Evolutionary conservation across 2,888 invertebrate genomes (phyloP), one percentile per base, ranked within the genome.

Genomic region (Cerastis rubricosa): DNA sequence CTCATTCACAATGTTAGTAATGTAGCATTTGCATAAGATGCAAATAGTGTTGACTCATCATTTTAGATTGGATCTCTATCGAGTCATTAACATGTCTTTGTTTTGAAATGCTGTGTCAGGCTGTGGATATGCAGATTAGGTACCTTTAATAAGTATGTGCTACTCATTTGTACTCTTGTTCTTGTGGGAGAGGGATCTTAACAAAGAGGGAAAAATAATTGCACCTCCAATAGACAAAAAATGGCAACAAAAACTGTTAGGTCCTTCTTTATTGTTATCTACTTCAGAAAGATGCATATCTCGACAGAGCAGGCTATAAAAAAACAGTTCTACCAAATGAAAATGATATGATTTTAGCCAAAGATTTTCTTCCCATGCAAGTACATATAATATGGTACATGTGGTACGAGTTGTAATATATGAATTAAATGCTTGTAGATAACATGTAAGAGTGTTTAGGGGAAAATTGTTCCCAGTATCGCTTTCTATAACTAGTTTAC

Each of bases 11-110:
- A 61, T 66, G 49, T 22, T 25, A 61, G 49, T 70, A 73, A 67
- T 70, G 47, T 70, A 25, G 5, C 35, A 81, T 77, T 82, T 73
- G 57, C 67, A 71, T 82, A 81, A 35, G 51, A 81, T 64, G 63
- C 43, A 59, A 82, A 82, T 81, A 29, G 6, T 61, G 59, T 63
- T 71, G 54, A 74, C 64, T 75, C 72, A 76, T 73, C 74, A 65
- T 80, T 77, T 70, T 61, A 71, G 71, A 84, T 78, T 72, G 22
- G 54, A 78, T 84, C 64, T 64, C 17, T 69, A 74, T 74, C 29
- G 8, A 43, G 29, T 73, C 63, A 78, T 45, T 71, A 80, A 57
- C 66, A 67, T 49, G 35, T 63, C 61, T 81, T 81, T 80, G 81
- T 81, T 49, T 75, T 63, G 61, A 81, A 71, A 75, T 70, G 54